Evolutionary conservation across 2,113 vertebrate species (phyloP), one percentile per base, ranked within the genome.

Genomic region (Pachyramphus minor): DNA sequence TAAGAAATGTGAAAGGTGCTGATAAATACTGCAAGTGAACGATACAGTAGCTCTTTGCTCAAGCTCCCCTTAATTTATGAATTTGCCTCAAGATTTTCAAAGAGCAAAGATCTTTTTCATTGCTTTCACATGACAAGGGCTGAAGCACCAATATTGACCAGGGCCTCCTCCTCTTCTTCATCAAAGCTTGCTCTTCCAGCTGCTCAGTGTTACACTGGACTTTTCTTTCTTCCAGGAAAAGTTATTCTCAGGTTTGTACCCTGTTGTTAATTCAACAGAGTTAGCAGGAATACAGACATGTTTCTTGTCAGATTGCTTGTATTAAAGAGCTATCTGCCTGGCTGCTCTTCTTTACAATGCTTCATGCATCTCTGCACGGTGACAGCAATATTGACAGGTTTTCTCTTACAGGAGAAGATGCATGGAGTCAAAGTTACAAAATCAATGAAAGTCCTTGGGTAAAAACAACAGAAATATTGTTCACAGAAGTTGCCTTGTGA

Each of bases 21-120:
- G 95, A 97, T 97, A 96, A 96, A 60, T 45, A 60, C 95, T 95
- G 93, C 75, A 74, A 90, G 90, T n/a, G 63, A 83, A 39, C 12
- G 95, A 97, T 92, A 94, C 22, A 76, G 82, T 88, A 71, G 85
- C 93, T 86, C 44, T 78, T 66, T 39, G 33, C 53, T 55, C 27
- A 18, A 8, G 4, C 23, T 82, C 12, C 20, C 28, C 12, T 22
- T 25, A 0, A 0, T 66, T 53, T 45, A 39, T 44, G 31, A 73
- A 77, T 83, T 89, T 81, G 31, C 44, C 52, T 68, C 28, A 89
- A 24, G 49, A 25, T 25, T 47, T 24, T 22, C 56, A 49, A 67
- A 84, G 17, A 58, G 18, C 16, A 63, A 89, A 64, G 39, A 53
- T 30, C 28, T 44, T 75, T 75, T 64, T 42, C 27, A 30, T 30